Evolutionary conservation across 2,888 invertebrate species (phyloP).

Genomic region (Apamea anceps): DNA sequence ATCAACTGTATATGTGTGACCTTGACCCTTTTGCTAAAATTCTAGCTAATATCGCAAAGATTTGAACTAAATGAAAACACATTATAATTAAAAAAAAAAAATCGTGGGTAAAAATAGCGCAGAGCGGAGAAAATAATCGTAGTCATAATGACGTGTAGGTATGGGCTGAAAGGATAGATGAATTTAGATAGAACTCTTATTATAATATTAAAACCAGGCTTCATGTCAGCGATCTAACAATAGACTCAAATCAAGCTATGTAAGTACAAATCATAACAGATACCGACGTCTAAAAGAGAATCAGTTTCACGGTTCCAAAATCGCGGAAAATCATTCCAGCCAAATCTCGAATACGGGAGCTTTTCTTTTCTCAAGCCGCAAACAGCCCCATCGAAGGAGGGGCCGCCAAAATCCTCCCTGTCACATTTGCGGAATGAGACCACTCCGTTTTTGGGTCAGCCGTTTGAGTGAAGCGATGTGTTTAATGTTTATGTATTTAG

Average conservation of each 20-base stretch:
- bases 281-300: background rate
- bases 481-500: constrained; percentile 65
- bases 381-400: constrained; percentile 57
- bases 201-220: background rate
- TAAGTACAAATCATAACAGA: background rate
- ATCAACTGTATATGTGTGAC: background rate
- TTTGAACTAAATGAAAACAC: background rate
- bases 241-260: background rate
- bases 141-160: background rate
- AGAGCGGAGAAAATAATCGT: background rate
- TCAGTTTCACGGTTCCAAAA: background rate
- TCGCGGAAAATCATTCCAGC: constrained; percentile 6
- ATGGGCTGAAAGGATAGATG: background rate
- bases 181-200: background rate
- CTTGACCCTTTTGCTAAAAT: constrained; percentile 8
- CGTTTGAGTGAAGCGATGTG: constrained; percentile 65
- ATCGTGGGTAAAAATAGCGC: background rate
- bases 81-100: background rate
- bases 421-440: constrained; percentile 62
- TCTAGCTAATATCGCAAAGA: background rate
- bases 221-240: background rate
- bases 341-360: constrained; percentile 22
- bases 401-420: constrained; percentile 62
- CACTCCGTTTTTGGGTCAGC: constrained; percentile 79
- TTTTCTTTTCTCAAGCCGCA: constrained; percentile 31